Base-by-base conservation (phyloP, 1,140 invertebrate genomes). In the Platyscapa corneri region DNA sequence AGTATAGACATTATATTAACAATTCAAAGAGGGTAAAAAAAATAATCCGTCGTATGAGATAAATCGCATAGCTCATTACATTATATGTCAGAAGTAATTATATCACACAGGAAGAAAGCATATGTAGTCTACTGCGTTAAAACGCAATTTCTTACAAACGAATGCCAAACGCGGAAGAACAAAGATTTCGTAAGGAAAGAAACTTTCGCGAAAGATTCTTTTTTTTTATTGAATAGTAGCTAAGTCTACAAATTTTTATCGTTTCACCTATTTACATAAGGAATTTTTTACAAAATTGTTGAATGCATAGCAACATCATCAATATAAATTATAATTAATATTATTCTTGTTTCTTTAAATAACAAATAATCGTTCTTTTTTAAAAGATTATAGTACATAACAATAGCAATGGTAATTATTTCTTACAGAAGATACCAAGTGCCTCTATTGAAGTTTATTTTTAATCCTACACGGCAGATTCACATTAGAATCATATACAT, bases 181-280 rank as follows among this genome's bases (percentile, higher is more conserved):
- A 86, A 86, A 86, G 85, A 86, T 86, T 86, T 83, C 76, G 64
- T 82, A 56, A 86, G 75, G 81, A 86, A 86, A 86, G 81, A 82
- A 83, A 80, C 81, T 83, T 83, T 77, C 76, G 65, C 20, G 65
- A 83, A 83, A 83, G 81, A 79, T 83, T 79, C 80, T 85, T 46
- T 46, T 49, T 39, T 56, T 76, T 85, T 85, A 76, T 49, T 78
- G 6, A 79, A 46, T 74, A 85, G 27, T 78, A 76, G 6, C 72
- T 82, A 78, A 7, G n/a, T 39, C 37, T 83, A 79, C 32, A 23
- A 83, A 86, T 80, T 83, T 1, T 83, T 67, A 5, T 83, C 67
- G 39, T 79, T 79, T 65, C 53, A 86, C 65, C 65, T 83, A 83
- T 83, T 74, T 83, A 86, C 72, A 86, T 80, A 75, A 78, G 65